Evolutionary conservation across 2,797 vertebrate species (phyloP).

Genomic region (Zonotrichia albicollis): DNA sequence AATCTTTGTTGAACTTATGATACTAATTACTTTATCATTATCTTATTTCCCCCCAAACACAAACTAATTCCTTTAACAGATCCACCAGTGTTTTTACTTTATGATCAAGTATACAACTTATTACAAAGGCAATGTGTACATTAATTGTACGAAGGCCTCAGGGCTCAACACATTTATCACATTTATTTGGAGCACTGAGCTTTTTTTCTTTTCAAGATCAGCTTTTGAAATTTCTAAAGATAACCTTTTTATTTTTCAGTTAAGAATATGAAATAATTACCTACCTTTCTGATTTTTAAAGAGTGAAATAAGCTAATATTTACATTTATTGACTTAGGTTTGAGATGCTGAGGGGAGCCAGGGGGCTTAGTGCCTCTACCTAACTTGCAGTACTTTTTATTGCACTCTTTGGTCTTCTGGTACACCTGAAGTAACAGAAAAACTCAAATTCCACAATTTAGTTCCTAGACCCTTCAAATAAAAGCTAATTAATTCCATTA

Average conservation of each 20-base stretch:
- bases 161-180: background rate
- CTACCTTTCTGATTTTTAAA: background rate
- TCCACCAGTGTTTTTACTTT: slow-evolving; percentile 3
- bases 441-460: background rate
- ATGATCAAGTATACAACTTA: background rate
- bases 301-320: background rate
- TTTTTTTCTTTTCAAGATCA: background rate
- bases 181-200: background rate
- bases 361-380: background rate
- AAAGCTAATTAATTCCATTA: background rate
- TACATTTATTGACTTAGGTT: background rate
- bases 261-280: background rate
- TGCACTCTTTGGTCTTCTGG: background rate
- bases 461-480: background rate
- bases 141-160: background rate
- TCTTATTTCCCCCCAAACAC: background rate
- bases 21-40: slow-evolving; percentile 38
- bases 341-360: background rate
- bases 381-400: background rate
- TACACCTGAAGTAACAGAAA: background rate
- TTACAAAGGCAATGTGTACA: background rate
- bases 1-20: slow-evolving; percentile 35
- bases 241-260: background rate
- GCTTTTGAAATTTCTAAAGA: background rate
- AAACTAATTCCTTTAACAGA: background rate